Evolutionary conservation across 1,140 invertebrate genomes (phyloP).

Genomic region (Heliconius himera): DNA sequence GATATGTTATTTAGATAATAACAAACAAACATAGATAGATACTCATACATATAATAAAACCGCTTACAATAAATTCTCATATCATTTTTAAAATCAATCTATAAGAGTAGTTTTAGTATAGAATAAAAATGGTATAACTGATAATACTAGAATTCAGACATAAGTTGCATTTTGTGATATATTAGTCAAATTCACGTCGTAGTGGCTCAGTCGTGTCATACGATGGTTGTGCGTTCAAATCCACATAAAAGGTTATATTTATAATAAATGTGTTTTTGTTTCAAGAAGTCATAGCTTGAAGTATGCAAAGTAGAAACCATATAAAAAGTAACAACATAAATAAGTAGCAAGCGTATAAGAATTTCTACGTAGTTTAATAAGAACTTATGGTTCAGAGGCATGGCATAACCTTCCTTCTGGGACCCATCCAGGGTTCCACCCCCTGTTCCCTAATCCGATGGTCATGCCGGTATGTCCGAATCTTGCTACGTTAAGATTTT

Average conservation of each 20-base stretch:
- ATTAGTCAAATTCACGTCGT: neutral
- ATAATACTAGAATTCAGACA: neutral
- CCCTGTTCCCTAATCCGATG: too few species aligned
- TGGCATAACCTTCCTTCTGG: too few species aligned
- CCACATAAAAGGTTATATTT: neutral
- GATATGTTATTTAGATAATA: conserved; percentile 23
- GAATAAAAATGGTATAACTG: neutral
- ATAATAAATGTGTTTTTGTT: neutral
- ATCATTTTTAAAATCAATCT: conserved; percentile 4
- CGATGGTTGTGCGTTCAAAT: neutral
- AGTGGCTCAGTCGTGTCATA: neutral
- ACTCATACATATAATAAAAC: neutral
- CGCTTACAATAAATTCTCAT: conserved; percentile 1
- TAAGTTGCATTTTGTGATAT: conserved; percentile 7
- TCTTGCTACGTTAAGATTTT: too few species aligned
- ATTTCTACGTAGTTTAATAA: too few species aligned
- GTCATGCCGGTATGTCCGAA: too few species aligned
- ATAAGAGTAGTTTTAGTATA: neutral
- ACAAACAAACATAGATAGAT: neutral
- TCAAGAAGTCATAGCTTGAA: too few species aligned
- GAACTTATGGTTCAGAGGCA: too few species aligned
- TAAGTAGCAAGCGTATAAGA: too few species aligned
- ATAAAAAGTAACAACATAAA: too few species aligned
- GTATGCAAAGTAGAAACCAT: too few species aligned
- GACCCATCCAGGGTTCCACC: too few species aligned